Base-by-base conservation (phyloP, 1,140 invertebrate genomes). In the Carposina sasakii region DNA sequence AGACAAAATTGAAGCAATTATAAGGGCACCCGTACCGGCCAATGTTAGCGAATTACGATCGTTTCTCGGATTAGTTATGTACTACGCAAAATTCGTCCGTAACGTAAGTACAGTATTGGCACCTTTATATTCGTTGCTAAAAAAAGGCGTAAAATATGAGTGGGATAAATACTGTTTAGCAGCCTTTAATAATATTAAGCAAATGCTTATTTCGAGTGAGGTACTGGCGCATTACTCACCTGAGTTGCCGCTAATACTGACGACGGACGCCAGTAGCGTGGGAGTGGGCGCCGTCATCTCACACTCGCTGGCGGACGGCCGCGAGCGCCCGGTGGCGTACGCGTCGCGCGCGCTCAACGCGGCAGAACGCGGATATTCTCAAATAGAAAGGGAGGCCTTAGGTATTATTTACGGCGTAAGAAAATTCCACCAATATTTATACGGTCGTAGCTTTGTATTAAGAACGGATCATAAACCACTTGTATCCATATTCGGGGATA, bases 401-500 rank as follows among this genome's bases (percentile, higher is more conserved):
- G 6, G 37, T 16, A 37, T 37, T n/a, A 37, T 37, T 9, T 37
- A 37, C 16, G 34, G 34, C 13, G 16, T 20, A 17, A 17, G 34
- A 8, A 37, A 37, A 37, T 37, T 37, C 20, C 34, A 37, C 17
- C 34, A 37, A 37, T 37, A 37, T 19, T 19, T 37, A 19, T 37
- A 37, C 13, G 34, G 34, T 16, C 3, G 34, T 3, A 37, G 20
- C 8, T 36, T 36, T 16, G 12, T 3, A 13, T 36, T 36, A 36
- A 10, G 33, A 10, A 36, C 33, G 9, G 6, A 49, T 31, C 19
- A 40, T 40, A 67, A 82, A 46, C 86, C 87, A 4, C 54, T 89
- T n/a, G 41, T 82, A 1, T 36, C 56, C 9, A 75, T 88, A 34
- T 87, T 88, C 57, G 56, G 63, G 22, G 39, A 58, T 30, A 57